phyloP scores from a whole-genome alignment of 2,113 vertebrate genomes.

The Hipposideros armiger region DNA sequence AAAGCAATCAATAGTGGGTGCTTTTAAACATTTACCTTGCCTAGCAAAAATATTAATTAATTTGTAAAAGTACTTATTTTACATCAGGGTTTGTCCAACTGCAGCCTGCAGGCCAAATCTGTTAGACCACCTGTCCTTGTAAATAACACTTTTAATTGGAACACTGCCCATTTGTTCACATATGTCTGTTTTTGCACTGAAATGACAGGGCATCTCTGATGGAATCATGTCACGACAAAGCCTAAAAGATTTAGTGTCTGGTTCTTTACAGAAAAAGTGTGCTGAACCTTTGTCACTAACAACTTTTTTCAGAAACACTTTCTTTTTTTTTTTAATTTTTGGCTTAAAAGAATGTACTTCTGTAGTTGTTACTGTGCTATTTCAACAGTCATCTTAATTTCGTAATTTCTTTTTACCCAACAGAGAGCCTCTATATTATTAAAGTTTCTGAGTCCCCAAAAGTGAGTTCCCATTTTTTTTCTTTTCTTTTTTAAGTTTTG shows the following conservation, averaged over 20 bases:
- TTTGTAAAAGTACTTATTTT: background rate
- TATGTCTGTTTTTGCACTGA: background rate
- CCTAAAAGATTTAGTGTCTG: background rate
- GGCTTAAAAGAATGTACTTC: background rate
- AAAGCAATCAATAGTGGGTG: background rate
- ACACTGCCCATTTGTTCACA: background rate
- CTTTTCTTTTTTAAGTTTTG: conserved; percentile 38
- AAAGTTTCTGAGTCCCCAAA: conserved; percentile 35
- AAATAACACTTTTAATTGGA: background rate
- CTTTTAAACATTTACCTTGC: conserved; percentile 50
- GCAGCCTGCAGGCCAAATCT: background rate
- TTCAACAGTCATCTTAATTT: background rate
- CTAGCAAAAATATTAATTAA: background rate
- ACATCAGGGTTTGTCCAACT: background rate
- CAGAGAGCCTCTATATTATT: background rate
- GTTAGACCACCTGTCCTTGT: background rate
- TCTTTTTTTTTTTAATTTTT: background rate
- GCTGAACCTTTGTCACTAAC: background rate
- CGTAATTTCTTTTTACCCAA: background rate
- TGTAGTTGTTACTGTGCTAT: background rate
- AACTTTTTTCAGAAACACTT: background rate
- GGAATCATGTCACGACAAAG: background rate
- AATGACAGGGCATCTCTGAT: background rate
- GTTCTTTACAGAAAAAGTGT: background rate
- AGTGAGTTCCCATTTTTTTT: background rate